Conservation (phyloP, 2,113 vertebrate genomes). For the Lagopus muta region DNA sequence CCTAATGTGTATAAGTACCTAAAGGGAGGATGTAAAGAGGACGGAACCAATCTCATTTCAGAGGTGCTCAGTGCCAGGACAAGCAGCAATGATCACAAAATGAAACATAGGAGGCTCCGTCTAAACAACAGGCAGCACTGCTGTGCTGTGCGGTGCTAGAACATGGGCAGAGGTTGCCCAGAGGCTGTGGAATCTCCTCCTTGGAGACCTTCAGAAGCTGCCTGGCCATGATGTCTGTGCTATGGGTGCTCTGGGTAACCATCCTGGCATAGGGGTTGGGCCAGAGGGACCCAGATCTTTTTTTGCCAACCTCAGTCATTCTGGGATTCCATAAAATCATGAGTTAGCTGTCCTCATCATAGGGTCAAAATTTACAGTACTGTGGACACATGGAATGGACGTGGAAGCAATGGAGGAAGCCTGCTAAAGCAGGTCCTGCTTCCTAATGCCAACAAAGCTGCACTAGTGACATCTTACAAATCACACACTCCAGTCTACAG, state of each 20-base stretch:
- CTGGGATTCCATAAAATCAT: background rate
- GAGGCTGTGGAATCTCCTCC: background rate
- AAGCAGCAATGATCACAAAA: too few species aligned
- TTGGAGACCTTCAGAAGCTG: background rate
- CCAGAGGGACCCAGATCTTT: background rate
- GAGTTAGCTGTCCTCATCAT: background rate
- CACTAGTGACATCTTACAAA: background rate
- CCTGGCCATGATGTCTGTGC: background rate
- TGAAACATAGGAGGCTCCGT: too few species aligned
- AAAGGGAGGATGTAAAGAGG: too few species aligned
- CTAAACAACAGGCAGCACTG: too few species aligned
- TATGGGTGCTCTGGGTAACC: background rate
- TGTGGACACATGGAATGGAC: rapidly evolving
- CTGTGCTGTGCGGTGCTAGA: too few species aligned
- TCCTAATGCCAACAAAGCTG: background rate
- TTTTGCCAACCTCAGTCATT: background rate
- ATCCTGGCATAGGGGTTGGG: background rate
- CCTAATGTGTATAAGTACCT: too few species aligned
- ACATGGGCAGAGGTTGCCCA: background rate
- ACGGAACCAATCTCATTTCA: too few species aligned
- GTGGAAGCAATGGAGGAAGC: background rate
- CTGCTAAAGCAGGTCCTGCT: background rate
- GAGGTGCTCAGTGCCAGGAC: too few species aligned
- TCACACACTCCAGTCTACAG: background rate
- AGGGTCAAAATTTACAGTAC: background rate